These are phyloP conservation scores for Zelostemma sp. DNA, from an alignment of 1,140 invertebrate genomes.

Conservation along the genomic window DNA sequence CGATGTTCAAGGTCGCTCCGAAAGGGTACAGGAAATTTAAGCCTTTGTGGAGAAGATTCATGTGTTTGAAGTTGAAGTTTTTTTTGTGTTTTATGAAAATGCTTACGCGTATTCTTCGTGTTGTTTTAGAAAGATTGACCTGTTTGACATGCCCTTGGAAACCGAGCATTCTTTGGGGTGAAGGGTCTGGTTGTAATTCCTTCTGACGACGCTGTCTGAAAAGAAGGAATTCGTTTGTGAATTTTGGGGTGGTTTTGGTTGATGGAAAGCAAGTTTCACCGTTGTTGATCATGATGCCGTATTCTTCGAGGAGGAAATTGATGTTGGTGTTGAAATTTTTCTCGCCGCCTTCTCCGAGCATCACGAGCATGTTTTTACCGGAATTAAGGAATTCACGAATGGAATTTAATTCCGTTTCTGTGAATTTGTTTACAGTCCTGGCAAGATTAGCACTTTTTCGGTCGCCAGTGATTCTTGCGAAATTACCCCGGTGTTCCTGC, in stretches of 20 bases:
- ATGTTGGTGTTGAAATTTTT: conserved; percentile 92
- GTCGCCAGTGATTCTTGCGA: conserved; percentile 79
- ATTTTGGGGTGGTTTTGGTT: too few relatives aligned
- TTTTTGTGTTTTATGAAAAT: too few relatives aligned
- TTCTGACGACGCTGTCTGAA: conserved; percentile 94
- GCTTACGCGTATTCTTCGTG: conserved; percentile 59
- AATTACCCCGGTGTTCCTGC: conserved; percentile 86
- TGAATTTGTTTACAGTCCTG: conserved; percentile 91
- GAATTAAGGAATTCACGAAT: conserved; percentile 83
- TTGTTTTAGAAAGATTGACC: conserved; percentile 72
- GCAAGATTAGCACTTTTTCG: conserved; percentile 84
- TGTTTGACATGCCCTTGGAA: conserved; percentile 86
- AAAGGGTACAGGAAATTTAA: conserved; percentile 94
- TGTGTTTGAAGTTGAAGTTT: too few relatives aligned
- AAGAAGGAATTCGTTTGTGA: too few relatives aligned
- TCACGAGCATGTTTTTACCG: conserved; percentile 88
- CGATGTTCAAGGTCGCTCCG: conserved; percentile 95
- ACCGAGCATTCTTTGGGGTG: conserved; percentile 98
- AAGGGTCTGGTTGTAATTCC: conserved; percentile 97
- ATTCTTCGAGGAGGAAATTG: conserved; percentile 96
- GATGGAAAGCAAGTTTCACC: conserved; percentile 80
- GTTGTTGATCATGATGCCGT: conserved; percentile 94
- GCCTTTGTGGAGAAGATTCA: conserved; percentile 75
- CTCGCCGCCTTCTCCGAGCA: conserved; percentile 93
- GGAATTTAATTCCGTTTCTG: conserved; percentile 83